Evolutionary conservation across 2,888 invertebrate species (phyloP), one percentile per base, ranked within the genome.

Genomic region (Leucozona laternaria): DNA sequence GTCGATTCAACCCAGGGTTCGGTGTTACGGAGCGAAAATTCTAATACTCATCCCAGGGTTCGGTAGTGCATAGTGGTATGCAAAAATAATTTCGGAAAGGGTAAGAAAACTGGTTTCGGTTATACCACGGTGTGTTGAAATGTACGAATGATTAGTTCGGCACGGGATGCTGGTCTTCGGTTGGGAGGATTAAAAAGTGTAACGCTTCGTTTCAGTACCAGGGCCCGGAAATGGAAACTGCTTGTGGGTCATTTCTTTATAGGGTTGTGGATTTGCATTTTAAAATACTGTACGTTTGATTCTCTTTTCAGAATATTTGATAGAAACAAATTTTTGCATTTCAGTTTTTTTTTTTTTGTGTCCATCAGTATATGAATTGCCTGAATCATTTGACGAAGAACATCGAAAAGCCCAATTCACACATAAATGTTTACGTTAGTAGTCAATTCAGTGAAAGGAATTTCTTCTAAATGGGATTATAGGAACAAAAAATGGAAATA

Each of bases 401-500:
- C 93, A 93, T 89, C 95, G 96, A 92, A 95, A 96, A 92, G 96
- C 96, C 0, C 96, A 97, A 91, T 93, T 98, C 89, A 94, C 96
- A 92, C 94, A 96, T 79, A n/a, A n/a, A 96, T 97, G 95, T 93
- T 97, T 89, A 95, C 95, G 91, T 93, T 97, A 88, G 94, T 96
- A 91, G 93, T 96, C 4, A 96, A 97, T 92, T 97, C 97, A 0
- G 93, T 98, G 43, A 94, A 95, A 84, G 98, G 98, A 2, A 92
- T 97, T 57, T 92, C 96, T 57, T 96, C 97, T 90, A 95, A 96
- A 90, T 98, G 96, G 96, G 98, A 98, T 93, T 98, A 98, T 92
- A 97, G 98, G 91, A 98, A 97, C 93, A 96, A 96, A 90, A 94
- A 95, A 92, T 98, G 98, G 98, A 98, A 98, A 94, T 94, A 93